Base-by-base conservation (phyloP, 2,888 invertebrate species). In the Nebria salina region DNA sequence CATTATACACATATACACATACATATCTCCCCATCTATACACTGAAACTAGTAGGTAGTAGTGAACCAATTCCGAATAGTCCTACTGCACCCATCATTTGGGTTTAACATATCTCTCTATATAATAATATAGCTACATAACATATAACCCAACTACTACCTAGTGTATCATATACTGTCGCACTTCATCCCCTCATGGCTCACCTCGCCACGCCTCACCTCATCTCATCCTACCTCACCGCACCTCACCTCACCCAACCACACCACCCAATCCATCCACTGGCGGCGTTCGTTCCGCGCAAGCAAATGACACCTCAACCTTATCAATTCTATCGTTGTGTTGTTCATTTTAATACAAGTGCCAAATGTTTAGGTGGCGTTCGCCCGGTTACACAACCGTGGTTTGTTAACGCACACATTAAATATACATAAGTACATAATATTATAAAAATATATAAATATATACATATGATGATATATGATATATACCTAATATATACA, bases 281-380 rank as follows among this genome's bases (percentile, higher is more conserved):
- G 25, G 34, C 70, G 70, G 25, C 70, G 26, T 34, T 26, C 26
- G 70, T 7, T 34, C 70, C 26, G 70, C 70, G 34, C 54, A 54
- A 73, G 73, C 43, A 73, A 41, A 41, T 15, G n/a, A 43, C 43
- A 41, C 41, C 15, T 73, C 20, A 68, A 20, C 68, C 73, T 42
- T 42, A 41, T 73, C 78, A 74, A 65, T 41, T 78, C 75, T 80
- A 80, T 80, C 75, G 70, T 79, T 79, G 74, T 80, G 80, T 80
- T 80, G 75, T 80, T 80, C 70, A 80, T 75, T 80, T 78, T 80
- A 80, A 80, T 75, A 80, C 80, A 80, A 80, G 80, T 80, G 80
- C 80, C 80, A 80, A 80, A 80, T 80, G 75, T 80, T 80, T 75
- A 80, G 75, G 75, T 80, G 80, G 75, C 75, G 80, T 43, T 54